Conservation (phyloP, 1,140 invertebrate genomes). For the Homarus americanus region DNA sequence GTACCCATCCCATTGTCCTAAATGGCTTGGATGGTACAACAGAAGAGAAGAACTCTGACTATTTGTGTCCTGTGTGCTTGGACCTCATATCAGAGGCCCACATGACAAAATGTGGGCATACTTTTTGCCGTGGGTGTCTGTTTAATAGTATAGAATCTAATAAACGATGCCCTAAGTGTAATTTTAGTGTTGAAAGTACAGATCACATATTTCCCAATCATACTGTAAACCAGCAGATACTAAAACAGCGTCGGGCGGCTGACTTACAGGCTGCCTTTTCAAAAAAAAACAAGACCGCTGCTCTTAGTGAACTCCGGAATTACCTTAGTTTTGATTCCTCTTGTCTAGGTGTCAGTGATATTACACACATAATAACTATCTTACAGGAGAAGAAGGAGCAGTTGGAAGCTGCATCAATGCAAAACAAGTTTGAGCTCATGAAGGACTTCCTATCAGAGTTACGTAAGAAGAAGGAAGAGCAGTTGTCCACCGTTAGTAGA, state of each 20-base stretch:
- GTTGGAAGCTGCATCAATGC: slow-evolving; percentile 88
- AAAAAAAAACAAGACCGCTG: slow-evolving; percentile 71
- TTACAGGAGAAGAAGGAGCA: slow-evolving; percentile 88
- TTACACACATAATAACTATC: slow-evolving; percentile 90
- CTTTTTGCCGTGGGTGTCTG: slow-evolving; percentile 93
- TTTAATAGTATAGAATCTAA: slow-evolving; percentile 87
- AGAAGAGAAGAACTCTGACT: slow-evolving; percentile 79
- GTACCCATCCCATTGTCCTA: slow-evolving; percentile 63
- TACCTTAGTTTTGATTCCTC: slow-evolving; percentile 76
- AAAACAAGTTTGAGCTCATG: slow-evolving; percentile 88
- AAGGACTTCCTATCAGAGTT: slow-evolving; percentile 92
- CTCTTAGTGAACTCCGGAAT: slow-evolving; percentile 76
- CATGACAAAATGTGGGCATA: slow-evolving; percentile 96
- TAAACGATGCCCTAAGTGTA: slow-evolving; percentile 92
- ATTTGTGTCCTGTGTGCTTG: slow-evolving; percentile 93
- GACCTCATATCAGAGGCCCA: slow-evolving; percentile 94
- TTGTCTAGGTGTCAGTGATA: slow-evolving; percentile 85
- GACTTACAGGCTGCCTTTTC: slow-evolving; percentile 77
- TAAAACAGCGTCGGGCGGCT: slow-evolving; percentile 84
- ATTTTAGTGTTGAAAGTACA: slow-evolving; percentile 83
- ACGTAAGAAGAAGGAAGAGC: slow-evolving; percentile 86
- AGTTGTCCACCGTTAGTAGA: slow-evolving; percentile 83
- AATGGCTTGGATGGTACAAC: slow-evolving; percentile 71
- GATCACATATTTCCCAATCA: slow-evolving; percentile 93
- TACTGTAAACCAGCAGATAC: slow-evolving; percentile 89